These are phyloP conservation scores for Drosophila seguyi DNA, from an alignment of 1,140 invertebrate genomes.

Conservation along the genomic window DNA sequence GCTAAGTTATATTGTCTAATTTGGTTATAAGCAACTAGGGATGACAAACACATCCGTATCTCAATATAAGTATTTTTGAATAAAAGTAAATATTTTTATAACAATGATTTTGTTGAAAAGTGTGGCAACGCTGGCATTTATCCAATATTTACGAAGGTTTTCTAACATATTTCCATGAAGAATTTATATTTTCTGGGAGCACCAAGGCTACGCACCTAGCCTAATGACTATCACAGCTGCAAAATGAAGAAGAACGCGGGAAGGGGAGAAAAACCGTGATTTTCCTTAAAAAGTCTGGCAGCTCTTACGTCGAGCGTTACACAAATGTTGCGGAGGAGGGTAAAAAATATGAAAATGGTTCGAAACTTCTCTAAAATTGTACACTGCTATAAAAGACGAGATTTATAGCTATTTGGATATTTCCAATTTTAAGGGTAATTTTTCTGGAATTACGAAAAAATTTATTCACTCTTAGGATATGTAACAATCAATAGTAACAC, in stretches of 20 bases:
- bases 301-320: neutral
- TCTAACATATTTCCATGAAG: neutral
- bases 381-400: neutral
- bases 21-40: slow-evolving; percentile 12
- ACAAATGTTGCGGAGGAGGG: neutral
- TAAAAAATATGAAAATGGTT: neutral
- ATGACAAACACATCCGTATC: neutral
- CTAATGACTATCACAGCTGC: neutral
- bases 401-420: no score
- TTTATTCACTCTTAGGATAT: no score
- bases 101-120: neutral
- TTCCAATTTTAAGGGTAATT: no score
- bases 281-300: neutral
- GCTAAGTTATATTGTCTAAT: slow-evolving; percentile 40
- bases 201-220: neutral
- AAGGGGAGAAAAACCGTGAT: neutral
- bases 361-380: neutral
- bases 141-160: neutral
- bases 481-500: no score
- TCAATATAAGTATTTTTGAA: neutral
- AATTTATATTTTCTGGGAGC: neutral
- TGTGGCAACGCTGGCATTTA: neutral
- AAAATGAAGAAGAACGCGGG: neutral
- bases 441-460: no score
- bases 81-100: neutral